These are phyloP conservation scores for Sphaerophoria rueppellii DNA, from an alignment of 2,888 invertebrate species.

Conservation along the genomic window DNA sequence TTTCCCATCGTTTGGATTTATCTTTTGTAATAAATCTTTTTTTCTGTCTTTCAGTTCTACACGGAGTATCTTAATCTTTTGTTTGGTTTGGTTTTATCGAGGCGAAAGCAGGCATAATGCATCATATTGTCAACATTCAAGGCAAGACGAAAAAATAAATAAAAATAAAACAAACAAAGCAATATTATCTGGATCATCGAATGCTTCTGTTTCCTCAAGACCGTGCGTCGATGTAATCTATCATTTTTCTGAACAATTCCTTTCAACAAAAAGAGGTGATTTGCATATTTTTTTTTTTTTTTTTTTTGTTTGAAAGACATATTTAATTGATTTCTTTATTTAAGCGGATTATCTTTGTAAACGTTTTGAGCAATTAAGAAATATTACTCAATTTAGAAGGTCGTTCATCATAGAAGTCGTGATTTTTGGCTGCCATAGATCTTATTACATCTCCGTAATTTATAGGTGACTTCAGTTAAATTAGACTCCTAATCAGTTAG, in stretches of 20 bases:
- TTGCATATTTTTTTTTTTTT: slow-evolving; percentile 6
- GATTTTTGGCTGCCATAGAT: background rate
- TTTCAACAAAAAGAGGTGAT: slow-evolving; percentile 16
- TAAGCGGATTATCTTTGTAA: slow-evolving; percentile 9
- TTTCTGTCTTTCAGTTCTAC: background rate
- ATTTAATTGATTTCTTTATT: slow-evolving; percentile 14
- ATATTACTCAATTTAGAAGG: background rate
- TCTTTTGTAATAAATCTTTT: slow-evolving; percentile 19
- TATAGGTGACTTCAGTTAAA: no score
- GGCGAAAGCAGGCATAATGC: slow-evolving; percentile 8
- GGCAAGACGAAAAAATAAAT: background rate
- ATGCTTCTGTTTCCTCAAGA: slow-evolving; percentile 20
- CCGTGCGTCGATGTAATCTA: background rate
- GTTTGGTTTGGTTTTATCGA: slow-evolving; percentile 1
- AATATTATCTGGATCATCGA: slow-evolving; percentile 8
- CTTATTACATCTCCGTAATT: no score
- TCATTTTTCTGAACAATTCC: slow-evolving; percentile 5
- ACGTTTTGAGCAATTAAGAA: background rate
- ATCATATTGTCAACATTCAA: slow-evolving; percentile 27
- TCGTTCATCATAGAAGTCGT: slow-evolving; percentile 23
- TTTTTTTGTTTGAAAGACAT: background rate
- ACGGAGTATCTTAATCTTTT: slow-evolving; percentile 14
- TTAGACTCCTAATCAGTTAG: no score
- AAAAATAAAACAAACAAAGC: background rate
- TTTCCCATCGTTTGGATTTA: slow-evolving; percentile 16